Evolutionary conservation across 1,140 invertebrate genomes (phyloP).

Genomic region (Gyrodactylus salaris): DNA sequence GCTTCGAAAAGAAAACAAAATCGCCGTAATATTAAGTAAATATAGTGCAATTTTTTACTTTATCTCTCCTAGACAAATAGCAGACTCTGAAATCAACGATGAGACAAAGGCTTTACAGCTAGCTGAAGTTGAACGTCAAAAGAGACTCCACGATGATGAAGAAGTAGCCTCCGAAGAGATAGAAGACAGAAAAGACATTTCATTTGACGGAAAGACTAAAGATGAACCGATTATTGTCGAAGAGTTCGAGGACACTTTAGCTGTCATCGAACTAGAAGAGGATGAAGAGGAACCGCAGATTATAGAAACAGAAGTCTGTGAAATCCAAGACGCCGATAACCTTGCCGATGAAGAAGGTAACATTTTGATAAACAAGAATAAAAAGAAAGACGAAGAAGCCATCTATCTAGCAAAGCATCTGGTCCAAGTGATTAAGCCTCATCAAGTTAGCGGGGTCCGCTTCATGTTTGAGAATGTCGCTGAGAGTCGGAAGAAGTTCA

Average conservation of each 20-base stretch:
- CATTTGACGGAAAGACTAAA: conserved; percentile 14
- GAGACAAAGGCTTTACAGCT: not conserved
- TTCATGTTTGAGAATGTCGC: conserved; percentile 86
- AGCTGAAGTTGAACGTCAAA: not conserved
- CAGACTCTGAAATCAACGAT: not conserved
- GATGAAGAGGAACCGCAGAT: conserved; percentile 8
- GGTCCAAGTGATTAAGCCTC: conserved; percentile 60
- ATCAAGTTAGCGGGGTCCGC: conserved; percentile 48
- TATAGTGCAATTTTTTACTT: not conserved
- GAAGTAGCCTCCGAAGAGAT: not conserved
- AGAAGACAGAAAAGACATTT: not conserved
- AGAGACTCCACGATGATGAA: not conserved
- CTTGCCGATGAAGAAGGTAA: conserved; percentile 54
- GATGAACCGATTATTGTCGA: conserved; percentile 3
- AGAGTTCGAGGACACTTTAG: not conserved
- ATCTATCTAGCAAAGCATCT: conserved; percentile 71
- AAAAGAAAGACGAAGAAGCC: conserved; percentile 56
- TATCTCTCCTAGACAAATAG: not conserved
- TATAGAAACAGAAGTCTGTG: conserved; percentile 13
- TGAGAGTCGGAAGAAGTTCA: conserved; percentile 50
- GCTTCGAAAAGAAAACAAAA: not conserved
- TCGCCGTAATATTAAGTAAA: not conserved
- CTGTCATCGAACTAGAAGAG: conserved; percentile 3
- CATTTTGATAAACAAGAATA: conserved; percentile 74
- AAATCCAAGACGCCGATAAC: conserved; percentile 36